Base-by-base conservation (phyloP, 2,888 invertebrate species). In the Uropetala carovei region DNA sequence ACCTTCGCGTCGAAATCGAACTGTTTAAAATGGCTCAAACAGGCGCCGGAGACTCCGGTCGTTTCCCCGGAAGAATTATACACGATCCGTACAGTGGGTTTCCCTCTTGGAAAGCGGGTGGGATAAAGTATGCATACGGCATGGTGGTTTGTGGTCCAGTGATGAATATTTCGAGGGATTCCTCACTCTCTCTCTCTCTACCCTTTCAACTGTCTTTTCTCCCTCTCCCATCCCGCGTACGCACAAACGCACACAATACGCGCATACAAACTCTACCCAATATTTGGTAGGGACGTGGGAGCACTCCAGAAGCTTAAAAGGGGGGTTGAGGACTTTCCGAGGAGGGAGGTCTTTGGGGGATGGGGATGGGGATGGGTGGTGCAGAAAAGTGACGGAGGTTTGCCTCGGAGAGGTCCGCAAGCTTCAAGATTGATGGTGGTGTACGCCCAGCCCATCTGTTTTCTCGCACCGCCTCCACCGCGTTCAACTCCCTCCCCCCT, bases 361-460 rank as follows among this genome's bases (percentile, higher is more conserved):
- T 13, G 75, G 10, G 16, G 64, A 64, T n/a, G 64, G 22, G 22
- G 75, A 5, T 43, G 5, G 43, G 43, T 1, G 43, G 43, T 43
- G 43, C 43, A 43, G 43, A 43, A 43, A 43, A 43, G 43, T 43
- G 43, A 43, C 43, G 43, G 43, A 43, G 43, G 43, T 43, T 14
- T 16, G 64, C 75, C 27, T 27, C 75, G n/a, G 68, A 68, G 68
- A 68, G 68, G 22, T 27, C 75, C 43, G 43, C 43, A 43, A 43
- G 43, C 43, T 43, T 75, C 75, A 75, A 75, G 75, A 75, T 75
- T 75, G 75, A 75, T 75, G 75, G 75, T 13, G 75, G 11, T 27
- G 75, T 27, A 75, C 75, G 75, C 75, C 75, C 75, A 75, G 11
- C 22, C 75, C 75, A 75, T 75, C 75, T 75, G 75, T 75, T 75